A percentile compares a stretch with the other conserved stretches of the same genome.
Conservation (phyloP, 2,113 vertebrate genomes). For the Puma concolor region DNA sequence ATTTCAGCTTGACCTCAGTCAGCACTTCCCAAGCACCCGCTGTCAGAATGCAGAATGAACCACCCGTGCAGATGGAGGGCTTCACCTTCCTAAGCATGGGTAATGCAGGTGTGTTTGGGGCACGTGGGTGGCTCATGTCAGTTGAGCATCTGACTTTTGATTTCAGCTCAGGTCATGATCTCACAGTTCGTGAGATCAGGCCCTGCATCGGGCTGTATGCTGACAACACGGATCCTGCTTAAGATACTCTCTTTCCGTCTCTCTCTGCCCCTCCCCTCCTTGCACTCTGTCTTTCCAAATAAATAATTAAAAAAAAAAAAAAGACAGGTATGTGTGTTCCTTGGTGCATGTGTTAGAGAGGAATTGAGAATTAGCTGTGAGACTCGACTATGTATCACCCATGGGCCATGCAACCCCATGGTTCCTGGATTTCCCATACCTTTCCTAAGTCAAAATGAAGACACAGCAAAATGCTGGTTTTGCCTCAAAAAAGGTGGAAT, state of each 20-base stretch:
- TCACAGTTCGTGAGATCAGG: too few species aligned
- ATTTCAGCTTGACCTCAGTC: conserved; percentile 6
- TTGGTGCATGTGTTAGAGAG: neutral
- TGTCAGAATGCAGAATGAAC: neutral
- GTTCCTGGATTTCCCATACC: neutral
- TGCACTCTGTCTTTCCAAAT: too few species aligned
- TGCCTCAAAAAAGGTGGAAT: neutral
- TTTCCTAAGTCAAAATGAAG: neutral
- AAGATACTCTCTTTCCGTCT: too few species aligned
- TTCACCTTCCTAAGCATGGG: neutral
- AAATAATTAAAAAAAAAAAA: too few species aligned
- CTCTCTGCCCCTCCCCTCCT: too few species aligned
- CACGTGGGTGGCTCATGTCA: too few species aligned
- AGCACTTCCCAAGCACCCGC: neutral
- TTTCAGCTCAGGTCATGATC: too few species aligned
- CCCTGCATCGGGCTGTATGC: too few species aligned
- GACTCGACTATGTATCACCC: neutral
- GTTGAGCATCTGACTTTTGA: too few species aligned
- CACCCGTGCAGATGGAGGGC: neutral
- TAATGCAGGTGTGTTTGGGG: neutral
- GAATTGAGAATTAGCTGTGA: neutral
- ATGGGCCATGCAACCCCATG: neutral
- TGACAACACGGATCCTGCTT: too few species aligned
- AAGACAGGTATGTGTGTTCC: neutral
- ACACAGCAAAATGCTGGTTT: neutral